Percentiles rank a stretch among this genome's conserved stretches.
phyloP scores from a whole-genome alignment of 2,888 invertebrate genomes.

The Drosophila nr. medialis region DNA sequence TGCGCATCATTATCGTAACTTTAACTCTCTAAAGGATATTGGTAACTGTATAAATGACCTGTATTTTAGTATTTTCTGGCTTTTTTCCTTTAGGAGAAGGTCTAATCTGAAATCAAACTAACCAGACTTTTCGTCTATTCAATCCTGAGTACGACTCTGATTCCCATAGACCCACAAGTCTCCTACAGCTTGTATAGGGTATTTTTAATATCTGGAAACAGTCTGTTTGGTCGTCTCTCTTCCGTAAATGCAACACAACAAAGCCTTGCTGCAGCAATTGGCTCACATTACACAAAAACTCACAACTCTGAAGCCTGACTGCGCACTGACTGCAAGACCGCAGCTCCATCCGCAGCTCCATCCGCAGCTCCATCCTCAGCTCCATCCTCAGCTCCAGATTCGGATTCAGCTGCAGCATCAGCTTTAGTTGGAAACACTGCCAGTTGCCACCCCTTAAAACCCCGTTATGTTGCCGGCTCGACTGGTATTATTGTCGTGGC shows the following conservation, averaged over 20 bases:
- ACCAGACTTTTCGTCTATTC: not conserved
- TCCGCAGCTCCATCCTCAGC: conserved; percentile 12
- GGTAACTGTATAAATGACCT: not conserved
- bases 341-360: conserved; percentile 27
- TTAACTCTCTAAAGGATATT: not conserved
- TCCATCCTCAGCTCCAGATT: conserved; percentile 4
- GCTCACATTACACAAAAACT: conserved; percentile 76
- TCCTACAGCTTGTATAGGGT: not conserved
- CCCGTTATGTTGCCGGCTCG: conserved; percentile 35
- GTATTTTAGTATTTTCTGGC: not conserved
- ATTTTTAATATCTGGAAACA: not conserved
- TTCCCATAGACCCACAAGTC: not conserved
- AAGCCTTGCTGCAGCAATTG: conserved; percentile 50
- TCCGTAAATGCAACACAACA: conserved; percentile 7
- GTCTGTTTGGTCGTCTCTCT: not conserved
- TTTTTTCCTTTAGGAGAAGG: not conserved
- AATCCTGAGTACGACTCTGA: not conserved
- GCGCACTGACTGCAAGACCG: conserved; percentile 37
- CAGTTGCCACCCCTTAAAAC: conserved; percentile 31
- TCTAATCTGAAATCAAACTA: not conserved
- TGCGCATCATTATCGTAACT: accelerated
- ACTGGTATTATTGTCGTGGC: conserved; percentile 74
- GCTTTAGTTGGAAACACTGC: conserved; percentile 3
- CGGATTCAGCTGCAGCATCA: conserved; percentile 2
- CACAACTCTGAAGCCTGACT: conserved; percentile 37